phyloP scores from a whole-genome alignment of 2,888 invertebrate genomes.

The Drosophila paranaensis region DNA sequence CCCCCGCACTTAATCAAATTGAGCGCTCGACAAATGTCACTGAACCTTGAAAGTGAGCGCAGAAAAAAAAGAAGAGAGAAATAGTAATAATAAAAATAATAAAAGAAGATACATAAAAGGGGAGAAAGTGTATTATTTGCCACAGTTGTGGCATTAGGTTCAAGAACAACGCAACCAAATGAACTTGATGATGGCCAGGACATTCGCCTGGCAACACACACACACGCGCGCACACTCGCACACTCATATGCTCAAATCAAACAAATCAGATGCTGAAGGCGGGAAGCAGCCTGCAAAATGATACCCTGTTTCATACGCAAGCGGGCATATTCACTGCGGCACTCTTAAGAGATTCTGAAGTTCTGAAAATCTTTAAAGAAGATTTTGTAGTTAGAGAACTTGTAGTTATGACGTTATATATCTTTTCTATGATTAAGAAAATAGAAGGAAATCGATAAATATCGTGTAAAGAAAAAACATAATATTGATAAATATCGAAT shows the following conservation, averaged over 20 bases:
- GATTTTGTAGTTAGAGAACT: neutral
- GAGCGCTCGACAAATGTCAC: conserved; percentile 72
- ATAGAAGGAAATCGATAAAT: no score
- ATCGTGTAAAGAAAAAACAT: no score
- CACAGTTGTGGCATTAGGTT: conserved; percentile 65
- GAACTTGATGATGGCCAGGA: conserved; percentile 72
- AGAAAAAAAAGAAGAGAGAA: neutral
- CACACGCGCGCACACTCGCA: conserved; percentile 12
- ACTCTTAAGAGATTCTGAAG: neutral
- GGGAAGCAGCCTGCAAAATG: neutral
- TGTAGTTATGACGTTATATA: no score
- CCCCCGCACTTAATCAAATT: conserved; percentile 74
- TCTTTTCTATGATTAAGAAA: no score
- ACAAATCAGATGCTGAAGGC: neutral
- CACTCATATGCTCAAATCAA: conserved; percentile 9
- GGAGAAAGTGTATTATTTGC: conserved; percentile 68
- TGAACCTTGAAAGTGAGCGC: conserved; percentile 66
- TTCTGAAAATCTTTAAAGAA: neutral
- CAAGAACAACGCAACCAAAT: conserved; percentile 66
- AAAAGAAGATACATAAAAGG: conserved; percentile 29
- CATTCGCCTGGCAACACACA: conserved; percentile 61
- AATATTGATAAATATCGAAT: no score
- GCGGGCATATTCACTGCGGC: neutral
- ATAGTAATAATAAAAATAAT: conserved; percentile 7
- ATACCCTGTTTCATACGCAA: neutral